These are phyloP conservation scores for Drosophila erecta DNA, from an alignment of 1,140 invertebrate genomes.

Conservation along the genomic window DNA sequence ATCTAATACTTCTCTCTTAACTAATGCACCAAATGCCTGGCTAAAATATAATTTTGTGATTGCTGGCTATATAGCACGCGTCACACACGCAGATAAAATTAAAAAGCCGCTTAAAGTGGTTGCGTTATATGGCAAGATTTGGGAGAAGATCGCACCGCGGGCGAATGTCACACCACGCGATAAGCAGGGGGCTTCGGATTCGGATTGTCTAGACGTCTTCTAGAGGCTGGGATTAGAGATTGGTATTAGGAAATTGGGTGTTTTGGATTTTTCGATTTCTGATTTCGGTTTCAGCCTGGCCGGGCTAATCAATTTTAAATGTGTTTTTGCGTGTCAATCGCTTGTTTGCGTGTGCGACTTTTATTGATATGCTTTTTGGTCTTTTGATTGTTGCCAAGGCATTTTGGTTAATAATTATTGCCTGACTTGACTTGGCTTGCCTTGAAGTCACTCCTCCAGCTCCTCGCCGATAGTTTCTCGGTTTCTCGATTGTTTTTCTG, in stretches of 20 bases:
- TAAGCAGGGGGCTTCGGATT: conserved; percentile 24
- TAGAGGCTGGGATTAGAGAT: conserved; percentile 22
- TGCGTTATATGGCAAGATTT: neutral
- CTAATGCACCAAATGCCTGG: conserved; percentile 66
- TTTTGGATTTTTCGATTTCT: conserved; percentile 9
- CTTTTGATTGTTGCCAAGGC: conserved; percentile 56
- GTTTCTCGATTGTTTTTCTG: conserved; percentile 66
- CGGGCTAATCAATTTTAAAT: conserved; percentile 82
- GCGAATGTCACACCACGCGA: conserved; percentile 69
- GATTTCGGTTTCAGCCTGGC: conserved; percentile 38
- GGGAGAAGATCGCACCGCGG: conserved; percentile 15
- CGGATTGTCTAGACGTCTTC: conserved; percentile 64
- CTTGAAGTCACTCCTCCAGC: conserved; percentile 55
- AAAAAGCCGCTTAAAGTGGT: neutral
- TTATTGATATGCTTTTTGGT: conserved; percentile 75
- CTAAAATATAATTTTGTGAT: conserved; percentile 57
- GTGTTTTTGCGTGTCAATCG: conserved; percentile 83
- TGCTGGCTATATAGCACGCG: conserved; percentile 67
- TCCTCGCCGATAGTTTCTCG: neutral
- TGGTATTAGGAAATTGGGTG: conserved; percentile 7
- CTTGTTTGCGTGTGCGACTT: conserved; percentile 79
- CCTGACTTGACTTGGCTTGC: conserved; percentile 34
- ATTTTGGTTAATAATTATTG: conserved; percentile 72
- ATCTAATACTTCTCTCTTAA: conserved; percentile 43
- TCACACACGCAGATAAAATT: conserved; percentile 40